A percentile compares a stretch with the other conserved stretches of the same genome.
These are phyloP conservation scores for Pocillopora verrucosa DNA, from an alignment of 64 coral and sea anemone genomes.

Conservation along the genomic window DNA sequence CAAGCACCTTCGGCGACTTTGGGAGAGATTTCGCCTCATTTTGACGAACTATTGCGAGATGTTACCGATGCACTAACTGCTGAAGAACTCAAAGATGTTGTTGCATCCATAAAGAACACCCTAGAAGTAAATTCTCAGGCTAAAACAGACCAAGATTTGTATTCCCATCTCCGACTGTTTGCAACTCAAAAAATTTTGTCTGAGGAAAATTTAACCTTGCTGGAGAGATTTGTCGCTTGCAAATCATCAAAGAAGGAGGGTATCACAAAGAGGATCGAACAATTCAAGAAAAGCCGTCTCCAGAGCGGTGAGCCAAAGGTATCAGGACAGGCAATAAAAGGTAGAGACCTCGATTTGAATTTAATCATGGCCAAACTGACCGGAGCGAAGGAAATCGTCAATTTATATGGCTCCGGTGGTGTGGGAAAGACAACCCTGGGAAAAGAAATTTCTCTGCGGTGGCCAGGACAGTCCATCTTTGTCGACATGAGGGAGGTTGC, in stretches of 20 bases:
- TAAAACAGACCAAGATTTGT: background rate
- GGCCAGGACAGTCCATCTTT: background rate
- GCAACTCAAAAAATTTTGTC: background rate
- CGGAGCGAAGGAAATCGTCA: background rate
- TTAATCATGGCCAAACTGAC: background rate
- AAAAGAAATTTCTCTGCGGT: background rate
- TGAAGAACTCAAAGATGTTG: background rate
- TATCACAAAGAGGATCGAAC: background rate
- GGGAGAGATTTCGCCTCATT: background rate
- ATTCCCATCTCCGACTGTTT: background rate
- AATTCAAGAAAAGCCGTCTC: background rate
- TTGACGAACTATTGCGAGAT: background rate
- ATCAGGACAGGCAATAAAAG: background rate
- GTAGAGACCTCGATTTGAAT: background rate
- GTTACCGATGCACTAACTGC: background rate
- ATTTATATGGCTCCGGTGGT: background rate
- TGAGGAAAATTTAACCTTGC: background rate
- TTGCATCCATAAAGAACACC: background rate
- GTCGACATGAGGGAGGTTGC: background rate
- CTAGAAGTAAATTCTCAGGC: background rate
- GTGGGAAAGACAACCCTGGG: background rate
- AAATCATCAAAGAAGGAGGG: background rate
- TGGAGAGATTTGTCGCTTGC: conserved; percentile 4
- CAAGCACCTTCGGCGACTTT: background rate
- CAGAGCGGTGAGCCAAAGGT: background rate